These are phyloP conservation scores for Vanessa tameamea DNA, from an alignment of 1,140 invertebrate genomes.

Conservation along the genomic window DNA sequence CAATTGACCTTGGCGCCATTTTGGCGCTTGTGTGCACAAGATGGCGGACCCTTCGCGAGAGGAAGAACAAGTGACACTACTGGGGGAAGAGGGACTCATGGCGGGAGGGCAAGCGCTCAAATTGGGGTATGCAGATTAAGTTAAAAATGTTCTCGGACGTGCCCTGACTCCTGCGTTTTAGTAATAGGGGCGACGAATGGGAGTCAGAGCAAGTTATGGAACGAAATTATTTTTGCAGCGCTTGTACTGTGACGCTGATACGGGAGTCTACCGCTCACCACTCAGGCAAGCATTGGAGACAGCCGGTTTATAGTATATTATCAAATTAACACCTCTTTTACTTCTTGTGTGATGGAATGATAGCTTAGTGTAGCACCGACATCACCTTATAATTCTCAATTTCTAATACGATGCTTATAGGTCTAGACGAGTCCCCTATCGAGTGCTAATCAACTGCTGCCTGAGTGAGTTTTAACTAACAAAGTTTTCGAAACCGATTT, in stretches of 20 bases:
- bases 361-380: slow-evolving; percentile 70
- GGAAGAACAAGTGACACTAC: slow-evolving; percentile 95
- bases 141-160: slow-evolving; percentile 60
- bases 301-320: slow-evolving; percentile 79
- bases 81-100: slow-evolving; percentile 95
- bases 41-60: slow-evolving; percentile 95
- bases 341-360: slow-evolving; percentile 77
- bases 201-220: slow-evolving; percentile 74
- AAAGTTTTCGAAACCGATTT: slow-evolving; percentile 66
- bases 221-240: slow-evolving; percentile 85
- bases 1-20: slow-evolving; percentile 72
- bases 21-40: slow-evolving; percentile 83
- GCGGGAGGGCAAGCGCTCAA: slow-evolving; percentile 96
- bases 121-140: slow-evolving; percentile 85
- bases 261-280: slow-evolving; percentile 86
- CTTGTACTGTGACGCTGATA: slow-evolving; percentile 86
- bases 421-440: slow-evolving; percentile 54
- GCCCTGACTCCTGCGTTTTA: slow-evolving; percentile 54
- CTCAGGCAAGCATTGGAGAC: slow-evolving; percentile 87
- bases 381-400: slow-evolving; percentile 49
- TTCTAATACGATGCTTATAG: slow-evolving; percentile 61
- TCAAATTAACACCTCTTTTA: slow-evolving; percentile 76
- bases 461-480: slow-evolving; percentile 80
- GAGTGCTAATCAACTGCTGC: slow-evolving; percentile 78
- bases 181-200: slow-evolving; percentile 24